Evolutionary conservation across 2,888 invertebrate genomes (phyloP).

Genomic region (Eupithecia vulgata): DNA sequence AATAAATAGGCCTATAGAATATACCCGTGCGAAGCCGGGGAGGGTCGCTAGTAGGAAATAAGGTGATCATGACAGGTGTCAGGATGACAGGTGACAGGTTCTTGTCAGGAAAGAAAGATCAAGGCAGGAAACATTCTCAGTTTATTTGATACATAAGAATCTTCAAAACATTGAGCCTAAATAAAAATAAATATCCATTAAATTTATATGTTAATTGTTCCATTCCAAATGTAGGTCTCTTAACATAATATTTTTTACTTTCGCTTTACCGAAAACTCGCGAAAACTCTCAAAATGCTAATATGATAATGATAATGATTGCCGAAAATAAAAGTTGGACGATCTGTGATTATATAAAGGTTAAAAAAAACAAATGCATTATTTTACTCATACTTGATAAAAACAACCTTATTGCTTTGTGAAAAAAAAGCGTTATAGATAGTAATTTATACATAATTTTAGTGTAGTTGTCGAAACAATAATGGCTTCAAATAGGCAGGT

Average conservation of each 20-base stretch:
- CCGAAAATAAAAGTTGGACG: constrained; percentile 31
- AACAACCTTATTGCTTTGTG: constrained; percentile 3
- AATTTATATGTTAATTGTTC: not conserved
- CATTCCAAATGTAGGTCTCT: not conserved
- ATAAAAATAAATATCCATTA: not conserved
- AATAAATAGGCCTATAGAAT: too few relatives aligned
- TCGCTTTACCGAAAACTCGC: not conserved
- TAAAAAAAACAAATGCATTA: constrained; percentile 4
- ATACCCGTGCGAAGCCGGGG: too few relatives aligned
- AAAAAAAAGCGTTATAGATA: not conserved
- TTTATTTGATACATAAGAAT: not conserved
- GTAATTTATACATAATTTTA: constrained; percentile 10
- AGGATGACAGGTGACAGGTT: too few relatives aligned
- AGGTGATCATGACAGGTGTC: too few relatives aligned
- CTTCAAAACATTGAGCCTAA: not conserved
- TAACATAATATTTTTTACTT: not conserved
- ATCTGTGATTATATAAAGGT: constrained; percentile 38
- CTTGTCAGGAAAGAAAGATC: not conserved
- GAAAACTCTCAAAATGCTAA: not conserved
- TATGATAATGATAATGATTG: constrained; percentile 42
- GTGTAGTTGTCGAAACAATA: constrained; percentile 16
- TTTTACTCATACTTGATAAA: not conserved
- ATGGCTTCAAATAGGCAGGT: constrained; percentile 34
- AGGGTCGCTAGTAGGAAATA: too few relatives aligned
- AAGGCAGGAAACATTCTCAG: not conserved